Evolutionary conservation across 2,797 vertebrate species (phyloP).

Genomic region (Mormyrops attenuatus): DNA sequence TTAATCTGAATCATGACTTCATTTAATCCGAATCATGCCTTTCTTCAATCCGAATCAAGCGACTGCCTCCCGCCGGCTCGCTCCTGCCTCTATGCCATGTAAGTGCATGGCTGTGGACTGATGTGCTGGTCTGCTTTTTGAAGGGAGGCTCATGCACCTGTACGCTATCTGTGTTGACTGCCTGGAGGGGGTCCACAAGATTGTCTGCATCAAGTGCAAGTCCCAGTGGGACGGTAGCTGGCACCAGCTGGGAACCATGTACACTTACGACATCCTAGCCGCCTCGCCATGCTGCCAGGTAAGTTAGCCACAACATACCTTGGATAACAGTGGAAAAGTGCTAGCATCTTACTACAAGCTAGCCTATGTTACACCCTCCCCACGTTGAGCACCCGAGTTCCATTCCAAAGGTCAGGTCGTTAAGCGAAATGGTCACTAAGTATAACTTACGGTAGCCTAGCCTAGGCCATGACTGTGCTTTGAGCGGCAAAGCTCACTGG

Average conservation of each 20-base stretch:
- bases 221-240: constrained; percentile 98
- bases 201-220: constrained; percentile 99
- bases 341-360: background rate
- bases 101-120: background rate
- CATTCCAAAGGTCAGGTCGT: background rate
- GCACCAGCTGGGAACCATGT: constrained; percentile 99
- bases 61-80: background rate
- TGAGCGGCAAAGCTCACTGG: background rate
- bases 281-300: constrained; percentile 98
- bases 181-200: constrained; percentile 98
- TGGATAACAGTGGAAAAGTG: background rate
- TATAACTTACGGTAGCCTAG: background rate
- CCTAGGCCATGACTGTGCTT: background rate
- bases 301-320: constrained; percentile 38
- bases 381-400: background rate
- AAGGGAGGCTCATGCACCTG: constrained; percentile 98
- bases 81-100: background rate
- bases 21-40: background rate
- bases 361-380: background rate
- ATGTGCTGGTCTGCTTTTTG: constrained; percentile 42
- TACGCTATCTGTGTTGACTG: constrained; percentile 98
- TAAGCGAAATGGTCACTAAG: background rate
- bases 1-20: background rate
- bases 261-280: constrained; percentile 97
- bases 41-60: background rate